Conservation (phyloP, 2,797 vertebrate species). For the Otolemur crassicaudatus region DNA sequence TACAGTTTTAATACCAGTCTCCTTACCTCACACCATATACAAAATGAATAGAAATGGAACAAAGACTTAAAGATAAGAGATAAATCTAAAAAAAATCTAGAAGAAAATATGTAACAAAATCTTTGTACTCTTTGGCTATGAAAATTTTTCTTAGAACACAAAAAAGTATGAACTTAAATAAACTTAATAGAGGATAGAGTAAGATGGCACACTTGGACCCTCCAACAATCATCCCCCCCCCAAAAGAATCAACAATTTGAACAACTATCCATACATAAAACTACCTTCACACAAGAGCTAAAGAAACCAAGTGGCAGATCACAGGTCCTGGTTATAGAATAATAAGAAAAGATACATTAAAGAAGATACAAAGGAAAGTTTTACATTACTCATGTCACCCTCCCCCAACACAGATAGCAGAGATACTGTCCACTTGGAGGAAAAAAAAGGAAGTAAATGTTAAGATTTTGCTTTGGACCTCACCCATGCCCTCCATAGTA, state of each 20-base stretch:
- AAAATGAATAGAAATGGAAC: slow-evolving; percentile 38
- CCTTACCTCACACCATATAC: not conserved
- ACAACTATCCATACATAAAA: not conserved
- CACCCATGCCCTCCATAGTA: not conserved
- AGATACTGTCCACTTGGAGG: not conserved
- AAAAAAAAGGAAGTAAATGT: not conserved
- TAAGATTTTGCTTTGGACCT: not conserved
- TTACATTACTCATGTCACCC: not conserved
- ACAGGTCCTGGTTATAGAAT: not conserved
- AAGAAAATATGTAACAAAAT: not conserved
- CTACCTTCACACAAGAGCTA: not conserved
- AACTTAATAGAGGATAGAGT: not conserved
- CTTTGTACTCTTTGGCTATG: not conserved
- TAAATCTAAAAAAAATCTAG: not conserved
- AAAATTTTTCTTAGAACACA: slow-evolving; percentile 25
- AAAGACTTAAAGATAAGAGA: slow-evolving; percentile 34
- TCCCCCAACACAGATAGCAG: not conserved
- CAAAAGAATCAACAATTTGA: not conserved
- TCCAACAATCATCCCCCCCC: not conserved
- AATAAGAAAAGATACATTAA: not conserved
- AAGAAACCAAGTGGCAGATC: not conserved
- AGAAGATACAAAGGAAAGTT: not conserved
- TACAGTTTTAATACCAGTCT: slow-evolving; percentile 4
- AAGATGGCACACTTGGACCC: not conserved
- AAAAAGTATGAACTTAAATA: not conserved